Conservation (phyloP, 2,888 invertebrate genomes). For the Drosophila conformis region DNA sequence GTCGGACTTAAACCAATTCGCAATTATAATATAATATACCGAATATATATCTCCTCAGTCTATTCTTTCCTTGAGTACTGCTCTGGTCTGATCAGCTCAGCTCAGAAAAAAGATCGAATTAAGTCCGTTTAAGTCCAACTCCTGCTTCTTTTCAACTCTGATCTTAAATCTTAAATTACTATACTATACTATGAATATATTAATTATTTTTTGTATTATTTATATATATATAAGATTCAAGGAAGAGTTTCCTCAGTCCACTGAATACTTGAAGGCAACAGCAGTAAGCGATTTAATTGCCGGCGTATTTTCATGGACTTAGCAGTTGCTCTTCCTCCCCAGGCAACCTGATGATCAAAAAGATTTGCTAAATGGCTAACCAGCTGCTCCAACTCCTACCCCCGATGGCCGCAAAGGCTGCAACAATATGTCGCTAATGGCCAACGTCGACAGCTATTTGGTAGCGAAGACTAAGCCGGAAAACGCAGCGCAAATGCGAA, state of each 20-base stretch:
- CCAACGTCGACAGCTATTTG: constrained; percentile 44
- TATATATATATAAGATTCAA: neutral
- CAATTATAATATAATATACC: neutral
- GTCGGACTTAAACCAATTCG: neutral
- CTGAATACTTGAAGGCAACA: neutral
- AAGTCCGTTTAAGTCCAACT: neutral
- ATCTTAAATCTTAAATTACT: neutral
- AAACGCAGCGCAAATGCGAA: constrained; percentile 49
- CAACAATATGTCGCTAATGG: constrained; percentile 70
- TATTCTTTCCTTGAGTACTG: neutral
- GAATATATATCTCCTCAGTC: neutral
- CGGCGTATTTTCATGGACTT: neutral
- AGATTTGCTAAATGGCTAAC: constrained; percentile 56
- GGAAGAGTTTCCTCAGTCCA: neutral
- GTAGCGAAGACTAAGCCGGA: constrained; percentile 62
- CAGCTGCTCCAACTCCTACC: neutral
- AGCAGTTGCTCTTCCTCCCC: neutral
- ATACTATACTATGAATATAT: neutral
- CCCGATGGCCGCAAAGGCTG: neutral
- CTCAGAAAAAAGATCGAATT: neutral
- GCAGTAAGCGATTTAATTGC: neutral
- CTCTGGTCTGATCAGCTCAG: neutral
- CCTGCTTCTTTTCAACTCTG: neutral
- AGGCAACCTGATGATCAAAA: constrained; percentile 40
- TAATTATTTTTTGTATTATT: neutral